A percentile compares a stretch with the other conserved stretches of the same genome.
phyloP scores from a whole-genome alignment of 2,113 vertebrate genomes.

The Naja naja region DNA sequence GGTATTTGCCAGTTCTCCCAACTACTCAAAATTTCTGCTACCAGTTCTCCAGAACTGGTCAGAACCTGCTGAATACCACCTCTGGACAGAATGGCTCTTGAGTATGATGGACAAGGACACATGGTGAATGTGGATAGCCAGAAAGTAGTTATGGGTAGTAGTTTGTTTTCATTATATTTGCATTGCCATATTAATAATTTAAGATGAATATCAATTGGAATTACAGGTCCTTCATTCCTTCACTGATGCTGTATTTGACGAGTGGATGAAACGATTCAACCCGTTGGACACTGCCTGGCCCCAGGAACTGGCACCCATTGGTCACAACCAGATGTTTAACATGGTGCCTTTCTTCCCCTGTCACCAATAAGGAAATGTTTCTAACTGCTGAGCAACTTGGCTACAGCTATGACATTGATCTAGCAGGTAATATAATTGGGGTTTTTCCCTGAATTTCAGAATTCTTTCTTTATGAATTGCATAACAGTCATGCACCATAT shows the following conservation, averaged over 20 bases:
- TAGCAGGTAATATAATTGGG: constrained; percentile 75
- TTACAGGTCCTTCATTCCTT: constrained; percentile 92
- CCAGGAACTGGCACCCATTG: constrained; percentile 90
- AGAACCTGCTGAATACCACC: too few species aligned
- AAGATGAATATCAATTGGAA: constrained; percentile 11
- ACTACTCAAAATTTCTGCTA: too few species aligned
- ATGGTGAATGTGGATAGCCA: background rate
- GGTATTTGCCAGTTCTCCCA: too few species aligned
- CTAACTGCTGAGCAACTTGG: constrained; percentile 80
- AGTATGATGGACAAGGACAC: background rate
- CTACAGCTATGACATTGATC: constrained; percentile 82
- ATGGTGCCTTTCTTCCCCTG: constrained; percentile 97
- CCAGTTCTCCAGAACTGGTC: too few species aligned
- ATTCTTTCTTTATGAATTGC: background rate
- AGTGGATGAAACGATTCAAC: constrained; percentile 86
- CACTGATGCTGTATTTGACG: constrained; percentile 92
- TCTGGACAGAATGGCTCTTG: background rate
- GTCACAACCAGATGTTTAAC: constrained; percentile 92
- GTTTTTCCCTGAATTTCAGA: background rate
- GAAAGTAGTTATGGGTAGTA: background rate
- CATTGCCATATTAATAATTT: background rate
- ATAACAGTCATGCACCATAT: background rate
- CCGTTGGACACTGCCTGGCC: constrained; percentile 78
- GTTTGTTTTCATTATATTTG: background rate
- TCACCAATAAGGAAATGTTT: constrained; percentile 89